Percentiles rank a stretch among this genome's conserved stretches.
Conservation (phyloP, 2,113 vertebrate genomes). For the Myiagra hebetior region DNA sequence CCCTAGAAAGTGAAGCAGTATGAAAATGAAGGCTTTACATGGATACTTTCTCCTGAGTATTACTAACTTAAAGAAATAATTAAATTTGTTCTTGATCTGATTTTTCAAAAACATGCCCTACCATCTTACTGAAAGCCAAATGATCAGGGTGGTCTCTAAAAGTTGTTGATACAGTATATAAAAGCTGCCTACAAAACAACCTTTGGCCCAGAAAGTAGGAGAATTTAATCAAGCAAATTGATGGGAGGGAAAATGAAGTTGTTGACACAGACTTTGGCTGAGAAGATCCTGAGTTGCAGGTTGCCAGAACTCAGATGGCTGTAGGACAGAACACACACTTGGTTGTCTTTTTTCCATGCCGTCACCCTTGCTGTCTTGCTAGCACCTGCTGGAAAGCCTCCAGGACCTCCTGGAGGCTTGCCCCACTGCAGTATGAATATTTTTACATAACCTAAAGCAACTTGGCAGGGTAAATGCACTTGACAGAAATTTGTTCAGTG, state of each 20-base stretch:
- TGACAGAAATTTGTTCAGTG: not conserved
- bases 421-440: not conserved
- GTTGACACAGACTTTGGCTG: not conserved
- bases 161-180: not conserved
- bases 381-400: not conserved
- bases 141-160: not conserved
- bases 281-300: not conserved
- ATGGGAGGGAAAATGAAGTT: not conserved
- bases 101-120: not conserved
- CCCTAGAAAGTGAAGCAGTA: not conserved
- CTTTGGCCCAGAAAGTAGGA: not conserved
- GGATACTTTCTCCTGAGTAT: not conserved
- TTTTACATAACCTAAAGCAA: not conserved
- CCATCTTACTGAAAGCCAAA: not conserved
- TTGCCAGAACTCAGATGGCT: not conserved
- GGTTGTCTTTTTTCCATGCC: not conserved
- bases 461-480: not conserved
- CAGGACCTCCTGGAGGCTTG: not conserved
- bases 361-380: fast-evolving
- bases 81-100: not conserved
- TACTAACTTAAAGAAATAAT: not conserved
- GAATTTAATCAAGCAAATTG: not conserved
- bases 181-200: not conserved
- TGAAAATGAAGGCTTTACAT: not conserved
- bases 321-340: not conserved